phyloP scores from a whole-genome alignment of 1,140 invertebrate genomes.

The Macrobrachium rosenbergii region DNA sequence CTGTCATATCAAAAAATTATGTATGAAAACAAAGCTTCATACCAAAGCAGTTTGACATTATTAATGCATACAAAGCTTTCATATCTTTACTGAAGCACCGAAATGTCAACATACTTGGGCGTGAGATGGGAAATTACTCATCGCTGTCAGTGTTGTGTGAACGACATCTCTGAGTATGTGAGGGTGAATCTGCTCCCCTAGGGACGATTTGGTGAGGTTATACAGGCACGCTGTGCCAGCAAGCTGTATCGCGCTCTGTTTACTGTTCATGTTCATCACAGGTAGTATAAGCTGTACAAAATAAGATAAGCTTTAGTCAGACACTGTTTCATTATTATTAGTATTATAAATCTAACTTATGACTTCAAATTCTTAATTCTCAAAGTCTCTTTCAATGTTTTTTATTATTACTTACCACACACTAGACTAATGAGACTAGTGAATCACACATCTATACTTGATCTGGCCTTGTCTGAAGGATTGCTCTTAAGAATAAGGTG shows the following conservation, averaged over 20 bases:
- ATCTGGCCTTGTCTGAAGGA: too few relatives aligned
- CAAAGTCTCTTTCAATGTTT: too few relatives aligned
- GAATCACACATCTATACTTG: too few relatives aligned
- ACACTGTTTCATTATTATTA: too few relatives aligned
- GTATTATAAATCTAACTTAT: too few relatives aligned
- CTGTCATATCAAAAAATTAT: too few relatives aligned
- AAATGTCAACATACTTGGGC: conserved; percentile 71
- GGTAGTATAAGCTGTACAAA: conserved; percentile 76
- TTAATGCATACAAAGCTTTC: conserved; percentile 1
- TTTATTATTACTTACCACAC: too few relatives aligned
- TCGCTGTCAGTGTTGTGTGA: conserved; percentile 79
- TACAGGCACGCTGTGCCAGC: conserved; percentile 86
- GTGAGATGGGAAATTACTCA: conserved; percentile 79
- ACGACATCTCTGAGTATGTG: conserved; percentile 78
- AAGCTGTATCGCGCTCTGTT: conserved; percentile 78
- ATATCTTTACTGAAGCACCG: conserved; percentile 67
- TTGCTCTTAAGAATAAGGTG: too few relatives aligned
- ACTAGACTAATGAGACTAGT: too few relatives aligned
- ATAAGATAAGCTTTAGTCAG: not conserved
- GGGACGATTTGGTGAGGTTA: conserved; percentile 81
- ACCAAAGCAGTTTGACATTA: not conserved
- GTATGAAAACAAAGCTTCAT: not conserved
- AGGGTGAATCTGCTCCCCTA: conserved; percentile 79
- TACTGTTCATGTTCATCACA: conserved; percentile 79
- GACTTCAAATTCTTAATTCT: too few relatives aligned